Base-by-base conservation (phyloP, 2,888 invertebrate species). In the Clepsis dumicolana region DNA sequence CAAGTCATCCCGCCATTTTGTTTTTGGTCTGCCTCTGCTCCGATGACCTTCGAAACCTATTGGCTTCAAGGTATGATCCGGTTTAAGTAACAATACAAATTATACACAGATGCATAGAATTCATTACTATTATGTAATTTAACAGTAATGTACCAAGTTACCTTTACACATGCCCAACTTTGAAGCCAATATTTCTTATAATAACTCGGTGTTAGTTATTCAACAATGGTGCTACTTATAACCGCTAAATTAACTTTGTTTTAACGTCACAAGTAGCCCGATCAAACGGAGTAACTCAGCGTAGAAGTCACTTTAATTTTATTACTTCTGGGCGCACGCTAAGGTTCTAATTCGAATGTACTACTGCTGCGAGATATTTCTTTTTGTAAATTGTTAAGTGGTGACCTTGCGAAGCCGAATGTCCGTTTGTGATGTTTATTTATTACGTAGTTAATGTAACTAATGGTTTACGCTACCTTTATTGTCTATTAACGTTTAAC, bases 351-450 rank as follows among this genome's bases (percentile, higher is more conserved):
- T 18, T 48, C 18, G 18, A 16, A 18, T 48, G 48, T 12, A 18
- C 21, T 48, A 2, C 48, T 48, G 3, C 21, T 21, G 1, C 21
- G 48, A 56, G 32, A 56, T 56, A 12, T 18, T 4, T 18, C 44
- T 44, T 44, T 44, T n/a, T n/a, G 32, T 29, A n/a, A 16, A 0
- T 27, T 27, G 16, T 25, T 1, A 18, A n/a, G 32, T 16, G 7
- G 3, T 32, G 56, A 56, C 66, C 66, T 67, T 67, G 66, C 44
- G 50, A 41, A 54, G 53, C 35, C 48, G 65, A 5, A 27, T 48
- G 64, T 54, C 35, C 53, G 53, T 14, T 61, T 54, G 66, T 16
- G 27, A 62, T 50, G 48, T 53, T 61, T 44, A 61, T 66, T 60
- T 60, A 44, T 44, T 41, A 38, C 35, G 4, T 59, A 38, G 27